Evolutionary conservation across 2,113 vertebrate genomes (phyloP).

Genomic region (Lophotis ruficrista): DNA sequence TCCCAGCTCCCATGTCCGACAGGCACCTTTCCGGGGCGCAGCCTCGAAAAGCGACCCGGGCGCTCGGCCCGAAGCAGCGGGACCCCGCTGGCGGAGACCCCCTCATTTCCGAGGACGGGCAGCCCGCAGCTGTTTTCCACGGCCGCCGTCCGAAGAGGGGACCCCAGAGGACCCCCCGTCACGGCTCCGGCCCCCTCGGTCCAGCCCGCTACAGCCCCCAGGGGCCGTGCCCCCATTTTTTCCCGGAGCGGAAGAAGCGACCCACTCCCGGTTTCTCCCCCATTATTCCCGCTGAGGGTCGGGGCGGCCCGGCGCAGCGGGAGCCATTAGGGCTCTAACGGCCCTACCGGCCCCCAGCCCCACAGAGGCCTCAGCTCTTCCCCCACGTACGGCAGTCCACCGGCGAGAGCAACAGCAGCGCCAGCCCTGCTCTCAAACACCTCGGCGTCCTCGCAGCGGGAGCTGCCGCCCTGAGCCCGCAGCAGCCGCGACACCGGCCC

Average conservation of each 20-base stretch:
- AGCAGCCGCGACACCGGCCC: no score
- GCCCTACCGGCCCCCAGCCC: background rate
- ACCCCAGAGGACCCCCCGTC: background rate
- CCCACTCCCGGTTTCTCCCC: background rate
- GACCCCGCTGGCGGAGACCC: no score
- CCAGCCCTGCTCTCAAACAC: rapidly evolving
- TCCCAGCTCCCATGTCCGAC: background rate
- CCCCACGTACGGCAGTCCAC: background rate
- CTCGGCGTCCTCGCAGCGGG: rapidly evolving
- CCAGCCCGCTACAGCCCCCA: background rate
- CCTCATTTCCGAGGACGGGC: no score
- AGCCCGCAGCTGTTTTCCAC: background rate
- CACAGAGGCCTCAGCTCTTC: background rate
- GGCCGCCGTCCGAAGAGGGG: background rate
- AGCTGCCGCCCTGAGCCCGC: no score
- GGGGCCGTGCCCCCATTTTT: no score
- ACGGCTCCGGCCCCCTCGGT: background rate
- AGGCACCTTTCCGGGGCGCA: no score
- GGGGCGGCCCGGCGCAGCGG: background rate
- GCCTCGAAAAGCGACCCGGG: background rate
- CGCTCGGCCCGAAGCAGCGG: background rate
- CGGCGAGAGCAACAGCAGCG: no score
- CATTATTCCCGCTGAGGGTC: no score
- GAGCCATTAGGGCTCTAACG: background rate
- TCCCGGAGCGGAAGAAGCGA: background rate